Conservation (phyloP, 2,113 vertebrate genomes). For the Lophotis ruficrista region DNA sequence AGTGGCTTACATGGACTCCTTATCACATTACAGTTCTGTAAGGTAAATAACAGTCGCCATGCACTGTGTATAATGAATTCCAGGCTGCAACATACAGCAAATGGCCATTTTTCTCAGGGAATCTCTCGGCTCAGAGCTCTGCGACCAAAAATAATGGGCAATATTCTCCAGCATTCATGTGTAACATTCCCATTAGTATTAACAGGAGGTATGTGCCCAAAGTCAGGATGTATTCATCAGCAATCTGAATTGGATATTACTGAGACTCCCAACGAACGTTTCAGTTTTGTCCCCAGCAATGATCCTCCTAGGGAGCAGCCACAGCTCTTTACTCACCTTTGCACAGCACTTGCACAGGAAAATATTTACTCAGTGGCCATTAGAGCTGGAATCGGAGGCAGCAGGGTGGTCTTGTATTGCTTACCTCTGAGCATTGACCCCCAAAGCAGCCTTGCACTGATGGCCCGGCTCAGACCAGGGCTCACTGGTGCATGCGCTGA, state of each 20-base stretch:
- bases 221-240: constrained; percentile 56
- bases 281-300: not conserved
- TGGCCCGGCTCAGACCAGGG: not conserved
- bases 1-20: constrained; percentile 61
- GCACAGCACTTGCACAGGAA: not conserved
- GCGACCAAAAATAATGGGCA: constrained; percentile 70
- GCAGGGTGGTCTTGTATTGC: not conserved
- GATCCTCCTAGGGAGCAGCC: not conserved
- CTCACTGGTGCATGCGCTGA: not conserved
- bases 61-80: constrained; percentile 50
- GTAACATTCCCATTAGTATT: constrained; percentile 64
- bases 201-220: constrained; percentile 55
- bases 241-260: constrained; percentile 45
- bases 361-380: not conserved
- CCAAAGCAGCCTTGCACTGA: not conserved
- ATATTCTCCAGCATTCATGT: constrained; percentile 65
- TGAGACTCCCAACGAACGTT: not conserved
- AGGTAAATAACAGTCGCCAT: constrained; percentile 65
- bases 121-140: constrained; percentile 49
- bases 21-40: constrained; percentile 59
- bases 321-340: not conserved
- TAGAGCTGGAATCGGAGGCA: not conserved
- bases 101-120: constrained; percentile 61
- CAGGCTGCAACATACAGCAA: constrained; percentile 37
- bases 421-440: not conserved